Evolutionary conservation across 2,113 vertebrate species (phyloP).

Genomic region (Morone chrysops): DNA sequence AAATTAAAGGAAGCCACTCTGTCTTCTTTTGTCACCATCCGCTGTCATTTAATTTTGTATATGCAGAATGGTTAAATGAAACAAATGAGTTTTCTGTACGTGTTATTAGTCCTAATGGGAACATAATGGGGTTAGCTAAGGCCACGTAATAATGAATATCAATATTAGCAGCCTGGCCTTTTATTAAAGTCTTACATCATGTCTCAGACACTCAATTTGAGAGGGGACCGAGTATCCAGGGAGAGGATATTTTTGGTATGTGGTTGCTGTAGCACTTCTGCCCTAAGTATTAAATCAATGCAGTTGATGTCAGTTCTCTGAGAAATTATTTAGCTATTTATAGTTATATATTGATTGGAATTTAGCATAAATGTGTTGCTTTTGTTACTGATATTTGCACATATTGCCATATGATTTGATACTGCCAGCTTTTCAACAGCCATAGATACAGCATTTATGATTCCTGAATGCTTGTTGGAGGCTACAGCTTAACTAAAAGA

Average conservation of each 20-base stretch:
- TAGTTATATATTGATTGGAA: neutral
- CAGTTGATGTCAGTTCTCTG: neutral
- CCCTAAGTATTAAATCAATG: constrained; percentile 34
- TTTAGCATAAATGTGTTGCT: neutral
- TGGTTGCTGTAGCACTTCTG: constrained; percentile 19
- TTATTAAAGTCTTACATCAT: constrained; percentile 89
- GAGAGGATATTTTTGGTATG: constrained; percentile 41
- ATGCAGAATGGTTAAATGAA: constrained; percentile 80
- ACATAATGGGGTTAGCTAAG: constrained; percentile 82
- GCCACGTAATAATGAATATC: constrained; percentile 85
- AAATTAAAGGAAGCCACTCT: constrained; percentile 28
- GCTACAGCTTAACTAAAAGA: constrained; percentile 54
- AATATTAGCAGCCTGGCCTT: constrained; percentile 77
- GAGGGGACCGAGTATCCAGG: constrained; percentile 43
- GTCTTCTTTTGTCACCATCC: constrained; percentile 64
- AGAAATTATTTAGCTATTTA: neutral
- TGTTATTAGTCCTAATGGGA: constrained; percentile 85
- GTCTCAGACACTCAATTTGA: constrained; percentile 77
- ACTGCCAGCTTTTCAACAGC: neutral
- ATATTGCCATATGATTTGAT: neutral
- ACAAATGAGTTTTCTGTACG: constrained; percentile 82
- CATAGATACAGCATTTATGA: constrained; percentile 44
- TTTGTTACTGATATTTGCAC: neutral
- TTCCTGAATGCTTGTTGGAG: constrained; percentile 48
- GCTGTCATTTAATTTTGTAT: constrained; percentile 76